phyloP scores from a whole-genome alignment of 2,113 vertebrate genomes.

The Corythaixoides concolor region DNA sequence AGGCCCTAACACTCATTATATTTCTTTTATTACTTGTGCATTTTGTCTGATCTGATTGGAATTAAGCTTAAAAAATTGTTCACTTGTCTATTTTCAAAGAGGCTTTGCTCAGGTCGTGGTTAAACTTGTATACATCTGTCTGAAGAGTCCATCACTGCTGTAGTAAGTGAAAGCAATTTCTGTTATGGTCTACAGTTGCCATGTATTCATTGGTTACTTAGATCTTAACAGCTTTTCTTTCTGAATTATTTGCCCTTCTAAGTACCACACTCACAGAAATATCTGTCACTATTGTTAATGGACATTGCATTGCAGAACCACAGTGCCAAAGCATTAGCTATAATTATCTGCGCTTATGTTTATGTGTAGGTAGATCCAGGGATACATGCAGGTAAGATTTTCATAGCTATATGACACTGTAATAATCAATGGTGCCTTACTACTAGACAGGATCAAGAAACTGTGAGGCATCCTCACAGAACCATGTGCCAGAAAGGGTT shows the following conservation, averaged over 20 bases:
- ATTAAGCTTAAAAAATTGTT: background rate
- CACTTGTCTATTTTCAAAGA: background rate
- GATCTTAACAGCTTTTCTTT: background rate
- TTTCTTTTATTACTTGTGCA: background rate
- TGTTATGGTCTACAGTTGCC: background rate
- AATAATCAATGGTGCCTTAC: background rate
- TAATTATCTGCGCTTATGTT: background rate
- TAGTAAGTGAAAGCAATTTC: background rate
- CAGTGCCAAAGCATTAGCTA: background rate
- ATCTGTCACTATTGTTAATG: background rate
- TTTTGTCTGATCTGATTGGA: background rate
- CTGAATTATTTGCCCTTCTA: background rate
- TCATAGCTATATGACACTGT: background rate
- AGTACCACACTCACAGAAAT: background rate
- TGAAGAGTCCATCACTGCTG: background rate
- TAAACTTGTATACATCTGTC: background rate
- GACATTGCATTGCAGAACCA: background rate
- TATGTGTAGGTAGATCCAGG: background rate
- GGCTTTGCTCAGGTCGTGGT: background rate
- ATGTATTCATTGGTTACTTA: background rate
- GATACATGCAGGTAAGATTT: background rate
- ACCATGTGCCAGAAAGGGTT: background rate
- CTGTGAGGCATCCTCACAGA: background rate
- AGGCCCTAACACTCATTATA: background rate
- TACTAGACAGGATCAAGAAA: background rate